Evolutionary conservation across 1,140 invertebrate species (phyloP).

Genomic region (Lasaia peninsularis): DNA sequence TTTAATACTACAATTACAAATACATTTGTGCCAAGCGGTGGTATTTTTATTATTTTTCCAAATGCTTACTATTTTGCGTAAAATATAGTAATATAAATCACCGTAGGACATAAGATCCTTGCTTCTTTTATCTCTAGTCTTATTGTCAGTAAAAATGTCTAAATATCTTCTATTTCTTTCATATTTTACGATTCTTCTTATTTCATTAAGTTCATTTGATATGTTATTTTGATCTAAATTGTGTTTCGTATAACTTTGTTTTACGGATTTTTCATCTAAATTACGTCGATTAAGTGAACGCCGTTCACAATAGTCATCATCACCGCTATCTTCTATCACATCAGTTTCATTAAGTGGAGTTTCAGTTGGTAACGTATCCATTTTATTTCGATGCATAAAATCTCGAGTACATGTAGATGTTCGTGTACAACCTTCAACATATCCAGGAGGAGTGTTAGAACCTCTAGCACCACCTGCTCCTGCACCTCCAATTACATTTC

Average conservation of each 20-base stretch:
- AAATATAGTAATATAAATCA: constrained; percentile 47
- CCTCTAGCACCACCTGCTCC: constrained; percentile 27
- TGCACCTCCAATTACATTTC: constrained; percentile 26
- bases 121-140: constrained; percentile 8
- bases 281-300: constrained; percentile 51
- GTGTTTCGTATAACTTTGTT: not conserved
- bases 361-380: constrained; percentile 29
- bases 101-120: constrained; percentile 35
- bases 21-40: constrained; percentile 28
- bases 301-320: constrained; percentile 65
- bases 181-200: not conserved
- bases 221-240: not conserved
- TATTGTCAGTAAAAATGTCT: not conserved
- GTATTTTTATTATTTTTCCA: constrained; percentile 31
- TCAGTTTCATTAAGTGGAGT: constrained; percentile 22
- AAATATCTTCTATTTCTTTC: not conserved
- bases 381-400: constrained; percentile 56
- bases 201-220: not conserved
- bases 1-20: constrained; percentile 30
- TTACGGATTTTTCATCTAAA: constrained; percentile 21
- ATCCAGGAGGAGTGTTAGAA: constrained; percentile 54
- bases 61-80: constrained; percentile 37
- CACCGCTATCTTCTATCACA: constrained; percentile 23
- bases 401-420: constrained; percentile 63
- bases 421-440: constrained; percentile 61